These are phyloP conservation scores for Agrotis puta DNA, from an alignment of 2,888 invertebrate genomes.

Conservation along the genomic window DNA sequence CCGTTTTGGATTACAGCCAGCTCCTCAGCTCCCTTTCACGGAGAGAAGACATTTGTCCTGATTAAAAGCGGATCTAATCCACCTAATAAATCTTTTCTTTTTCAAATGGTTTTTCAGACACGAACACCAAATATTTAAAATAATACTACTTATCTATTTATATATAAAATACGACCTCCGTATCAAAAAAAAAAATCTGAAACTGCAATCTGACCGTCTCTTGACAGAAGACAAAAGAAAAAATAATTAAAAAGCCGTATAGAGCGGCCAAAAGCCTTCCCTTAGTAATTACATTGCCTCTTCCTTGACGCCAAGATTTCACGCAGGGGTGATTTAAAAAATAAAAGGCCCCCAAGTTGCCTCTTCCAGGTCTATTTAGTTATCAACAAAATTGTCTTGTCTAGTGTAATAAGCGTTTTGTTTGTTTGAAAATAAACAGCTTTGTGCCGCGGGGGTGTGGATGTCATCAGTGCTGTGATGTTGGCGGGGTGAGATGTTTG, in stretches of 20 bases:
- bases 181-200: conserved; percentile 28
- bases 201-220: conserved; percentile 47
- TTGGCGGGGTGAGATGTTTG: conserved; percentile 12
- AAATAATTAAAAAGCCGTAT: conserved; percentile 59
- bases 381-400: conserved; percentile 65
- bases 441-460: conserved; percentile 33
- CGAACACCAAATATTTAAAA: too few relatives aligned
- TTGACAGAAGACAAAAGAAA: conserved; percentile 50
- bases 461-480: conserved; percentile 10
- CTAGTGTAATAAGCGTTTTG: conserved; percentile 63
- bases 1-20: too few relatives aligned
- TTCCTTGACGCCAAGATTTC: conserved; percentile 67
- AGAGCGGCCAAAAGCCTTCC: conserved; percentile 34
- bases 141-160: too few relatives aligned
- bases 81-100: too few relatives aligned
- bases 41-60: too few relatives aligned
- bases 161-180: not conserved
- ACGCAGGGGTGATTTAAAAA: conserved; percentile 72
- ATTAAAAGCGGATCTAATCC: too few relatives aligned
- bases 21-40: too few relatives aligned
- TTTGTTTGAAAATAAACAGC: conserved; percentile 60
- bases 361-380: conserved; percentile 70
- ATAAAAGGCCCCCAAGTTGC: conserved; percentile 70
- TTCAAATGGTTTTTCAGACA: not conserved
- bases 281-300: conserved; percentile 68